phyloP scores from a whole-genome alignment of 2,113 vertebrate species.

The Ciconia maguari region DNA sequence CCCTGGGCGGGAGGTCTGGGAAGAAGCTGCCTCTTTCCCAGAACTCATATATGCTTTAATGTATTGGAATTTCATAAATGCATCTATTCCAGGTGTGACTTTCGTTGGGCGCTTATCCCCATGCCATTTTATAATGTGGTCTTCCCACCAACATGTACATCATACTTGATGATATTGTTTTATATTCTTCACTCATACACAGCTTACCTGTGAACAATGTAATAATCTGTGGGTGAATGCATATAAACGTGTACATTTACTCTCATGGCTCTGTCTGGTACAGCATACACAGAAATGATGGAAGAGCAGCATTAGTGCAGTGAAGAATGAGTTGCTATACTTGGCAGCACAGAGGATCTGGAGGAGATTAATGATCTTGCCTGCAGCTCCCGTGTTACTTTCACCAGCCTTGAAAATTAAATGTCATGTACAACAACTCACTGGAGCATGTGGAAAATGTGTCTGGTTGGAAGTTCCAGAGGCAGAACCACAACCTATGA shows the following conservation, averaged over 20 bases:
- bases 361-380: slow-evolving; percentile 64
- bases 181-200: background rate
- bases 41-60: background rate
- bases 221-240: slow-evolving; percentile 45
- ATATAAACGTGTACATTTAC: slow-evolving; percentile 18
- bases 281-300: slow-evolving; percentile 11
- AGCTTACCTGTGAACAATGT: background rate
- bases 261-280: background rate
- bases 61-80: background rate
- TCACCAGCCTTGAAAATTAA: slow-evolving; percentile 58
- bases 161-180: background rate
- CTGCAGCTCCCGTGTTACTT: slow-evolving; percentile 52
- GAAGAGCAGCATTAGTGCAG: slow-evolving; percentile 38
- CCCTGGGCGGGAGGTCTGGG: background rate
- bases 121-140: background rate
- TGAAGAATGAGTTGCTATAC: slow-evolving; percentile 67
- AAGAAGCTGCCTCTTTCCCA: background rate
- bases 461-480: slow-evolving; percentile 41
- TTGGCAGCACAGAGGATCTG: slow-evolving; percentile 61
- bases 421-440: slow-evolving; percentile 28
- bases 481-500: slow-evolving; percentile 15
- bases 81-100: background rate
- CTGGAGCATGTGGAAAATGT: slow-evolving; percentile 48
- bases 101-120: background rate
- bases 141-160: background rate